Percentiles rank a stretch among this genome's conserved stretches.
phyloP scores from a whole-genome alignment of 2,113 vertebrate genomes.

The Dryoscopus gambensis region DNA sequence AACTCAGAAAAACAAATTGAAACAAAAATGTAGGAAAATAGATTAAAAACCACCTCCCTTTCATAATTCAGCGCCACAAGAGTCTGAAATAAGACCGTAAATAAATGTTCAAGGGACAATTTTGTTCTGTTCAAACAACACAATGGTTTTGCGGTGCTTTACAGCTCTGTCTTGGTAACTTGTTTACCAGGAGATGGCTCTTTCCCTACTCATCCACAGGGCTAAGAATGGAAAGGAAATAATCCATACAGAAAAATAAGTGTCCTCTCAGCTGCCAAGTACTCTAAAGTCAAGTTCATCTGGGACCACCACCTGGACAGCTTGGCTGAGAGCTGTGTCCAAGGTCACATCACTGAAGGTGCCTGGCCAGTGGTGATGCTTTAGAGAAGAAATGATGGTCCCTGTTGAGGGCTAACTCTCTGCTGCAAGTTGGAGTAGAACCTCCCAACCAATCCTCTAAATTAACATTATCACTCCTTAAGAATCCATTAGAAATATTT shows the following conservation, averaged over 20 bases:
- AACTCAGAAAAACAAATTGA: not conserved
- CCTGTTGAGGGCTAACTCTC: not conserved
- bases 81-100: conserved; percentile 33
- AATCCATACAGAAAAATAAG: not conserved
- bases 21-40: not conserved
- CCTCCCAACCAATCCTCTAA: not conserved
- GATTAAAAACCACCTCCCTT: not conserved
- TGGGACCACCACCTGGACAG: not conserved
- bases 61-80: not conserved
- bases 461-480: not conserved
- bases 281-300: not conserved
- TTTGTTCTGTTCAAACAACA: not conserved
- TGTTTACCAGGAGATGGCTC: not conserved
- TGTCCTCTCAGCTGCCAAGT: not conserved
- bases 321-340: not conserved
- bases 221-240: not conserved
- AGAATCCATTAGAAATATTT: not conserved
- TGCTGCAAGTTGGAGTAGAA: not conserved
- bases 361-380: not conserved
- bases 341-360: not conserved
- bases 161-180: not conserved
- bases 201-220: not conserved
- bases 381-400: not conserved
- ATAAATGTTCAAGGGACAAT: not conserved
- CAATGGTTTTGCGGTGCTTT: not conserved